phyloP scores from a whole-genome alignment of 2,888 invertebrate genomes.

The Drosophila kokeensis region DNA sequence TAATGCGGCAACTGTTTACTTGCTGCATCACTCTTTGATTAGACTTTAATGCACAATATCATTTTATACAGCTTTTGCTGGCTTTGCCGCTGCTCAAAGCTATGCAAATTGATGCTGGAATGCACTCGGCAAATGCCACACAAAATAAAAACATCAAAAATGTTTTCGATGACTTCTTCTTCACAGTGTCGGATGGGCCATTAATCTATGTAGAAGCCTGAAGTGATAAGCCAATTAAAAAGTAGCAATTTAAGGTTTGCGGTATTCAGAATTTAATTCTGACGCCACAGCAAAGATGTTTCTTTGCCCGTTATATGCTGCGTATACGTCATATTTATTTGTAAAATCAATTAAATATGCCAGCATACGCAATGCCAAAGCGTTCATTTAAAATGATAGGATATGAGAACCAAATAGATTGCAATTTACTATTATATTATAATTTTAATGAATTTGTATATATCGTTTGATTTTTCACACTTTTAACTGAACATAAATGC shows the following conservation, averaged over 20 bases:
- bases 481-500: not conserved
- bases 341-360: not conserved
- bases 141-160: constrained; percentile 31
- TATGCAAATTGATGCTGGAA: constrained; percentile 62
- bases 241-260: constrained; percentile 35
- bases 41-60: constrained; percentile 79
- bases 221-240: constrained; percentile 59
- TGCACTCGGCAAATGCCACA: constrained; percentile 53
- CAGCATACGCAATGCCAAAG: not conserved
- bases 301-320: constrained; percentile 21
- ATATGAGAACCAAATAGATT: not conserved
- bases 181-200: constrained; percentile 2
- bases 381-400: not conserved
- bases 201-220: constrained; percentile 57
- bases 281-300: constrained; percentile 53
- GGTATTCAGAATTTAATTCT: constrained; percentile 42
- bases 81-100: constrained; percentile 50
- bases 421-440: not conserved
- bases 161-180: constrained; percentile 19
- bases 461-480: constrained; percentile 2
- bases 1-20: constrained; percentile 42
- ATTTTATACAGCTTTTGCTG: constrained; percentile 52
- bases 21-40: constrained; percentile 69
- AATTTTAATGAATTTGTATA: not conserved
- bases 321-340: constrained; percentile 25